Evolutionary conservation across 1,140 invertebrate genomes (phyloP), one percentile per base, ranked within the genome.

Genomic region (Rhizoglyphus robini): DNA sequence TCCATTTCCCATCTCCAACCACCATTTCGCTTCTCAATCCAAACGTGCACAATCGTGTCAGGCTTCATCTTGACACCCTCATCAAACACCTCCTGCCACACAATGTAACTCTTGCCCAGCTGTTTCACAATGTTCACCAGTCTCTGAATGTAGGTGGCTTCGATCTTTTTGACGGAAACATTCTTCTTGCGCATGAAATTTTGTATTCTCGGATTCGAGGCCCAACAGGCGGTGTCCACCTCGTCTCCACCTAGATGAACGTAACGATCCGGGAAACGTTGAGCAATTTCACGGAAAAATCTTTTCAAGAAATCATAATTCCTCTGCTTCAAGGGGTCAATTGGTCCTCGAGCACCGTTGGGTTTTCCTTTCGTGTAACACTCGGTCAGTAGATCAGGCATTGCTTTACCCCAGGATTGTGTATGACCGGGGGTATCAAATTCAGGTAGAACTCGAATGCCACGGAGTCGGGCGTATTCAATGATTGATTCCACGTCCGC

Each of bases 1-100:
- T 66, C 68, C 65, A 84, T 68, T 66, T 82, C 77, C 15, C 70
- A 67, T 51, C 70, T 30, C 64, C 62, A 32, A 11, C 36, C 36
- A 49, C 74, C 72, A 66, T 79, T 78, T 66, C 74, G 82, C 58
- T 75, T 77, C 18, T 41, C 36, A 41, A 41, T 41, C 88, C 85
- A 88, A 20, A 86, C 79, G 65, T 89, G 86, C 4, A 90, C 80
- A 2, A 88, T 78, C 0, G 87, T 86, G 23, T 81, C 80, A 1
- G 76, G 71, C 18, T 88, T 66, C 65, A 80, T 75, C 67, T 78
- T 72, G 0, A 86, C 85, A 30, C 82, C 82, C 75, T 93, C 88
- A 68, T 86, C 83, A 73, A 89, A 87, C 72, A 95, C 87, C 77
- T 95, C 91, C 77, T 96, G 88, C 91, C 91, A 96, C 1, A 96